These are phyloP conservation scores for Notothenia coriiceps DNA, from an alignment of 2,113 vertebrate genomes.

Conservation along the genomic window DNA sequence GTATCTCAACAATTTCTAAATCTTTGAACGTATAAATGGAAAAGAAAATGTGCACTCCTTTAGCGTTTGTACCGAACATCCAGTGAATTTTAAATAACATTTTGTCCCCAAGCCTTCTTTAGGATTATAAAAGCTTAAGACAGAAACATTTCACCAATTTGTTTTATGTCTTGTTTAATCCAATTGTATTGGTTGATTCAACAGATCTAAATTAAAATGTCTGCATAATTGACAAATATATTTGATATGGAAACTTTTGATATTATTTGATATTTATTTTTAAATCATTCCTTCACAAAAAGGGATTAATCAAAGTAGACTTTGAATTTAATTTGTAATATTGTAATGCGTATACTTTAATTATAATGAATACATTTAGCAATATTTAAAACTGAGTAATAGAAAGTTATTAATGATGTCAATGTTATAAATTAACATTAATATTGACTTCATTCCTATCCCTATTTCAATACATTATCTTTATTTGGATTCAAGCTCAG, in stretches of 20 bases:
- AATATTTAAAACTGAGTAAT: slow-evolving; percentile 9
- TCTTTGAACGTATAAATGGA: slow-evolving; percentile 1
- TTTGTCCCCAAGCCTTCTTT: slow-evolving; percentile 5
- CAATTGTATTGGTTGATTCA: not conserved
- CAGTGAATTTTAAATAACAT: not conserved
- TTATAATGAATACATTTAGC: not conserved
- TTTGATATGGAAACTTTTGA: not conserved
- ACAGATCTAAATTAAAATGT: not conserved
- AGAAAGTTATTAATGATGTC: not conserved
- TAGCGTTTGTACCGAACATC: not conserved
- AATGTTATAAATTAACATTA: not conserved
- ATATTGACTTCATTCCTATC: not conserved
- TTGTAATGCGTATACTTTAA: slow-evolving; percentile 7
- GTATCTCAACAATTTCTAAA: not conserved
- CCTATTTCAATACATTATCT: not conserved
- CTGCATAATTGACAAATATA: not conserved
- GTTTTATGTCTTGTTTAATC: slow-evolving; percentile 1
- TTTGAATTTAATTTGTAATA: not conserved
- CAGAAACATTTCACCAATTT: slow-evolving; percentile 33
- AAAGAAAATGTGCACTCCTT: not conserved
- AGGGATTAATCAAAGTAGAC: not conserved
- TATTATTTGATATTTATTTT: not conserved
- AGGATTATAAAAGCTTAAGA: slow-evolving; percentile 14
- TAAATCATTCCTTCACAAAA: slow-evolving; percentile 6
- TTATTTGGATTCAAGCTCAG: not conserved